Conservation (phyloP, 2,113 vertebrate genomes). For the Maccullochella peelii region DNA sequence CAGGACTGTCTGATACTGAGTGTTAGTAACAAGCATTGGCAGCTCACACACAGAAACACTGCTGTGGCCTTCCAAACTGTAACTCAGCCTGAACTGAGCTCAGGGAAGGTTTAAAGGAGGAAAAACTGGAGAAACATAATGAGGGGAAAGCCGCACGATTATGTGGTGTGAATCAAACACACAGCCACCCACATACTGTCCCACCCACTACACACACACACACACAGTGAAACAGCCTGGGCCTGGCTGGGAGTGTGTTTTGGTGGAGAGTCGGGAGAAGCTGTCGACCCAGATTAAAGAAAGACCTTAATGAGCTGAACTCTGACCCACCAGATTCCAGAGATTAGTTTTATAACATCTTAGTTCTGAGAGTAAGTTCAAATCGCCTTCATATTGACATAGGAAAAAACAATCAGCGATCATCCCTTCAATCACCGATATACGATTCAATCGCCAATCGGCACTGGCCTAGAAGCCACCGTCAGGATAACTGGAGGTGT, state of each 20-base stretch:
- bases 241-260: slow-evolving; percentile 9
- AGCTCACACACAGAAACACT: not conserved
- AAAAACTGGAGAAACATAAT: not conserved
- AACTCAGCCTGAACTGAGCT: not conserved
- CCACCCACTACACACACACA: not conserved
- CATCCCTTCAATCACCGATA: too few species aligned
- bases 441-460: too few species aligned
- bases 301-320: slow-evolving; percentile 10
- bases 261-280: slow-evolving; percentile 1
- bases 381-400: too few species aligned
- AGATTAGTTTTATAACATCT: too few species aligned
- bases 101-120: slow-evolving; percentile 7
- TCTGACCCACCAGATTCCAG: not conserved
- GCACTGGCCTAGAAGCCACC: not conserved
- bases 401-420: too few species aligned
- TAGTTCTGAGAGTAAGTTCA: too few species aligned
- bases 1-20: too few species aligned
- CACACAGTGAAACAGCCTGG: not conserved
- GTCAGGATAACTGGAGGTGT: not conserved
- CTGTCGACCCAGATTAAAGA: slow-evolving; percentile 29
- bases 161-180: not conserved
- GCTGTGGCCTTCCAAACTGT: not conserved
- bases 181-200: slow-evolving; percentile 17
- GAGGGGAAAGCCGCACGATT: slow-evolving; percentile 17
- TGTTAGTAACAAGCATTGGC: not conserved